Evolutionary conservation across 1,140 invertebrate genomes (phyloP).

Genomic region (Proctacanthus coquilletti): DNA sequence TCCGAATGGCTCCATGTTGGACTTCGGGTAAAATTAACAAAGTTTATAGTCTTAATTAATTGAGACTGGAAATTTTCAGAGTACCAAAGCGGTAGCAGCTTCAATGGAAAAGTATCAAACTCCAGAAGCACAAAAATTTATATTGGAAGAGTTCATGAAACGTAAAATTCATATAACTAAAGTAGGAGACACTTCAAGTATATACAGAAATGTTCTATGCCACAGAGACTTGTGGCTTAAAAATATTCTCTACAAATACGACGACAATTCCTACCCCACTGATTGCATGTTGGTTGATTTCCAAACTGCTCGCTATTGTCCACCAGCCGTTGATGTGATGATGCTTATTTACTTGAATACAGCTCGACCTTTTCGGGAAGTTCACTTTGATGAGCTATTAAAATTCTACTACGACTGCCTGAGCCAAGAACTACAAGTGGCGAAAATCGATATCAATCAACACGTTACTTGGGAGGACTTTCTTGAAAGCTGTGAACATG

Average conservation of each 20-base stretch:
- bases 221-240: conserved; percentile 47
- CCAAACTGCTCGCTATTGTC: conserved; percentile 36
- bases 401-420: conserved; percentile 13
- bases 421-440: conserved; percentile 6
- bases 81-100: conserved; percentile 15
- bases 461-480: conserved; percentile 13
- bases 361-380: conserved; percentile 11
- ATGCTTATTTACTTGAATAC: conserved; percentile 19
- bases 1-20: too few relatives aligned
- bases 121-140: conserved; percentile 9
- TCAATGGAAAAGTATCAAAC: conserved; percentile 15
- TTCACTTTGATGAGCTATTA: conserved; percentile 7
- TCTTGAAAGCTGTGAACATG: conserved; percentile 15
- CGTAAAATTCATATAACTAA: conserved; percentile 17
- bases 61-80: conserved; percentile 12
- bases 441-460: conserved; percentile 10
- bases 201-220: conserved; percentile 36
- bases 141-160: conserved; percentile 17
- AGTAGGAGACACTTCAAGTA: conserved; percentile 23
- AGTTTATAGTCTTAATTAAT: too few relatives aligned
- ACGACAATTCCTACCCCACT: conserved; percentile 26
- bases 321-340: conserved; percentile 38
- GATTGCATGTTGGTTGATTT: conserved; percentile 45
- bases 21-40: too few relatives aligned
- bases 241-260: conserved; percentile 43